These are phyloP conservation scores for Torymus texanus DNA, from an alignment of 2,888 invertebrate species.

Conservation along the genomic window DNA sequence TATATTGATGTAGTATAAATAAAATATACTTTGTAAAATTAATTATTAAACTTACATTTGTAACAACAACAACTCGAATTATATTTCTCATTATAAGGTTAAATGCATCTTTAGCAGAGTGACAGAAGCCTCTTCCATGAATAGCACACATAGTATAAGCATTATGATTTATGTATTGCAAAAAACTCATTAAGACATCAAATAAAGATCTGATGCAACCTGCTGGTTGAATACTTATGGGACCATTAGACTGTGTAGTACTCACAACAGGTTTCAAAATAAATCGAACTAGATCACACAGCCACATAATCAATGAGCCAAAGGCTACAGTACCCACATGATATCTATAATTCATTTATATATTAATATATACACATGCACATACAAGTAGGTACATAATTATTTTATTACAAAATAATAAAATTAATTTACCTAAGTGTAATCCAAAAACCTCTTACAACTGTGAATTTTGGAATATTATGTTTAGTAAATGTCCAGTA, in stretches of 20 bases:
- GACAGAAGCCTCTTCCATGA: conserved; percentile 93
- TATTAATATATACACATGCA: neutral
- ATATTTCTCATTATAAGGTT: conserved; percentile 91
- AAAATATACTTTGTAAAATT: neutral
- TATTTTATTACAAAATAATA: conserved; percentile 9
- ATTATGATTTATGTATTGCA: conserved; percentile 89
- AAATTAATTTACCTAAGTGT: conserved; percentile 78
- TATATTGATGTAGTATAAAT: neutral
- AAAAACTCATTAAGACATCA: conserved; percentile 90
- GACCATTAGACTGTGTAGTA: conserved; percentile 85
- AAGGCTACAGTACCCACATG: conserved; percentile 86
- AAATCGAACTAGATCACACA: conserved; percentile 90
- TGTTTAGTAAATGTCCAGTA: conserved; percentile 83
- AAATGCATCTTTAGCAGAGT: conserved; percentile 92
- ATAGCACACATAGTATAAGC: conserved; percentile 97
- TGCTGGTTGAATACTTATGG: conserved; percentile 80
- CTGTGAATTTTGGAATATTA: conserved; percentile 89
- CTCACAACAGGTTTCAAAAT: conserved; percentile 87
- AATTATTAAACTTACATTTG: conserved; percentile 79
- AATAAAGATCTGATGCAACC: conserved; percentile 89
- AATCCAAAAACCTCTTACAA: conserved; percentile 81
- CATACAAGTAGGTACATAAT: no score
- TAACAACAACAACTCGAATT: conserved; percentile 85
- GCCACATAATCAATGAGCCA: conserved; percentile 87
- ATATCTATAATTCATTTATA: conserved; percentile 73